Percentiles rank a stretch among this genome's conserved stretches.
These are phyloP conservation scores for Berghia stephanieae DNA, from an alignment of 1,140 invertebrate species.

Conservation along the genomic window DNA sequence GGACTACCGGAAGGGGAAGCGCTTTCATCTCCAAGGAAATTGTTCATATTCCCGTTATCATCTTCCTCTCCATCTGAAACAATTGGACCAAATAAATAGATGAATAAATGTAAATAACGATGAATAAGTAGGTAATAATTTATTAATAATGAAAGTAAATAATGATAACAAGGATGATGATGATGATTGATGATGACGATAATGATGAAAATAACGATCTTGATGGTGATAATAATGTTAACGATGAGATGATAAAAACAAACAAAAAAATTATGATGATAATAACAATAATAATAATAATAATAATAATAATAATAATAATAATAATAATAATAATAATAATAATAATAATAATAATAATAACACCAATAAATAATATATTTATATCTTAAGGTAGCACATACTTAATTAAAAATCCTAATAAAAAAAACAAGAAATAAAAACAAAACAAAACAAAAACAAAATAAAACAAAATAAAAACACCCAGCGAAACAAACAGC, in stretches of 20 bases:
- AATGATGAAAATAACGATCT: neutral
- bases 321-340: neutral
- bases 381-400: neutral
- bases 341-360: neutral
- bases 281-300: neutral
- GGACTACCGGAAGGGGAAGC: slow-evolving; percentile 28
- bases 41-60: neutral
- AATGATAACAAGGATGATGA: neutral
- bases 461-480: too few species aligned
- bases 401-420: neutral
- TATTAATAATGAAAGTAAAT: too few species aligned
- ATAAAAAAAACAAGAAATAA: too few species aligned
- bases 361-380: too few species aligned
- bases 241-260: neutral
- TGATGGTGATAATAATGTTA: neutral
- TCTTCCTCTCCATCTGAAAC: slow-evolving; percentile 28
- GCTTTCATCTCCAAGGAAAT: slow-evolving; percentile 17
- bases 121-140: too few species aligned
- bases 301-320: neutral
- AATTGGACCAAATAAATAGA: neutral
- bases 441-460: neutral
- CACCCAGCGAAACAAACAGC: too few species aligned
- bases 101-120: neutral
- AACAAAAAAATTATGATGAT: neutral
- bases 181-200: neutral